Base-by-base conservation (phyloP, 2,888 invertebrate species). In the Dynastes grantii region DNA sequence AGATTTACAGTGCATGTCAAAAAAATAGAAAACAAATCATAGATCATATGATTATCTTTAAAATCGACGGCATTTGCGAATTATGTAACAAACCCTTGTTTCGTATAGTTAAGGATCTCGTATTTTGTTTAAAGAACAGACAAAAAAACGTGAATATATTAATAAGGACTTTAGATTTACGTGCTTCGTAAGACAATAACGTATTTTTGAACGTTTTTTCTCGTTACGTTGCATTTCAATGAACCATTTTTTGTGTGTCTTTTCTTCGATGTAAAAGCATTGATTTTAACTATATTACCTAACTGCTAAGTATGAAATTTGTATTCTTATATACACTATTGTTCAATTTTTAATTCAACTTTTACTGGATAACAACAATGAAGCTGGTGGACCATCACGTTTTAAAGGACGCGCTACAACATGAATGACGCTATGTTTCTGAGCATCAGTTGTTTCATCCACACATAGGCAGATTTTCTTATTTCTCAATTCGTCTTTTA, bases 71-170 rank as follows among this genome's bases (percentile, higher is more conserved):
- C 53, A 53, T 53, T 53, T 53, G 53, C 53, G 53, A 53, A 53
- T 53, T 16, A 53, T n/a, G n/a, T 53, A 16, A 45, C 45, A 8
- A 16, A 53, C 13, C 16, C 53, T 53, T 53, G 53, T 53, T 53
- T 53, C 53, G 51, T n/a, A 16, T 16, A 16, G 37, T n/a, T 65
- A 65, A 65, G 65, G 65, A 65, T 65, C 65, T 65, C 65, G 65
- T 65, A 40, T n/a, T 65, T n/a, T 40, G 4, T 53, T 45, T 45
- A 45, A 22, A n/a, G n/a, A 45, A 37, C 32, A 37, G 5, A 5
- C 45, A 11, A 45, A 45, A 13, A 53, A n/a, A 53, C n/a, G 53
- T 53, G n/a, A 16, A 53, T 16, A 16, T n/a, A n/a, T 45, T n/a
- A 53, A 13, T n/a, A n/a, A 53, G n/a, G 45, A 45, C n/a, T 11